These are phyloP conservation scores for Phyllotis vaccarum DNA, from an alignment of 2,797 vertebrate species.

Conservation along the genomic window DNA sequence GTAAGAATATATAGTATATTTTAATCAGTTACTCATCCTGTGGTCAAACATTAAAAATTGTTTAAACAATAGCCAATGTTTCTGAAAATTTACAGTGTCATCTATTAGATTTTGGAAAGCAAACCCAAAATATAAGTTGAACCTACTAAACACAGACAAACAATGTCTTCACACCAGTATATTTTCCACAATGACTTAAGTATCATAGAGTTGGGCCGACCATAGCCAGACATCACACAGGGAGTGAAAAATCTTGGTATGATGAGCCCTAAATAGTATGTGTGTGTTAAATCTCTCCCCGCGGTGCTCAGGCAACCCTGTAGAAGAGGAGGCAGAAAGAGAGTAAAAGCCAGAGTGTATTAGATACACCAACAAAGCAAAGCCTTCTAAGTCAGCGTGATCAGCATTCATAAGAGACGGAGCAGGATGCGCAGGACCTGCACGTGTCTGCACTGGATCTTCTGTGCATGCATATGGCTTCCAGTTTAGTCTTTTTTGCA, in stretches of 20 bases:
- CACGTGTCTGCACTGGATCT: not conserved
- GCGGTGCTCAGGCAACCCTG: not conserved
- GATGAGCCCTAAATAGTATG: not conserved
- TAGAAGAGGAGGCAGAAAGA: not conserved
- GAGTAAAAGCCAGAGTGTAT: too few species aligned
- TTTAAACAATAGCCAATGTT: not conserved
- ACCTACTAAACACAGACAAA: slow-evolving; percentile 40
- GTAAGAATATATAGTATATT: slow-evolving; percentile 75
- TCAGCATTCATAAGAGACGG: not conserved
- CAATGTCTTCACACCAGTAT: not conserved
- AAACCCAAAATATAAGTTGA: slow-evolving; percentile 2
- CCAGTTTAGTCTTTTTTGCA: not conserved
- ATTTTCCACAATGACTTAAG: slow-evolving; percentile 57
- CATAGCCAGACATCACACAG: not conserved
- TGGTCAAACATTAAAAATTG: slow-evolving; percentile 75
- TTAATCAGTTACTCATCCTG: slow-evolving; percentile 81
- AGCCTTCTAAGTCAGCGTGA: not conserved
- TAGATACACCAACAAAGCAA: not conserved
- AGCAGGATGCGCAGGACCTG: not conserved
- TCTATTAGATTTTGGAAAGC: slow-evolving; percentile 35
- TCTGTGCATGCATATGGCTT: not conserved
- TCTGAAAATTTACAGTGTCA: not conserved
- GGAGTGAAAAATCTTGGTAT: not conserved
- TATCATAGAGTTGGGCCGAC: slow-evolving; percentile 35
- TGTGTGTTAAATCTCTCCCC: not conserved